Base-by-base conservation (phyloP, 2,113 vertebrate genomes). In the Cairina moschata region DNA sequence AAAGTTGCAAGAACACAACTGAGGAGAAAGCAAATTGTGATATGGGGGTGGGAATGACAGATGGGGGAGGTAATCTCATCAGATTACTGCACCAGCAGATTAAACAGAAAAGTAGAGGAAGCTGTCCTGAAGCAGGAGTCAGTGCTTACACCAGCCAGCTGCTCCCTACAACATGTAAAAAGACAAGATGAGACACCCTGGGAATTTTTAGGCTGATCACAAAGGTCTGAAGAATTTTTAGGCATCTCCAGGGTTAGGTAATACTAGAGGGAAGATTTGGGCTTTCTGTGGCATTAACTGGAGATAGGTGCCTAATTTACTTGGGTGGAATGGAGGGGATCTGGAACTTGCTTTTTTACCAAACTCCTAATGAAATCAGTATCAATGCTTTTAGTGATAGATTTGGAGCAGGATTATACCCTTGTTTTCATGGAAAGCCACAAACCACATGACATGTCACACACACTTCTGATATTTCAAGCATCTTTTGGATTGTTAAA, bases 11-110 rank as follows among this genome's bases (percentile, higher is more conserved):
- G 42, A 86, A 18, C 2, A 0, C 32, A 75, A 56, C 11, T 13
- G 74, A 75, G 29, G 52, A 65, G 32, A 65, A 93, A 75, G 28
- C 18, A 83, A 88, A 52, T 36, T 76, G 40, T 1, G 13, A 0
- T 66, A n/a, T 78, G 44, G 63, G 29, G 16, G 17, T 85, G 38
- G 62, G 48, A 95, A 88, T 2, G 6, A 83, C 71, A 96, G 48
- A 79, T 65, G 58, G 42, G n/a, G 28, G 11, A 88, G 29, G 67
- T 48, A 90, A 85, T 17, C 83, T 79, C 9, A 2, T 89, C 87
- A 90, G 69, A 66, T 81, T 93, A 87, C 82, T 95, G 85, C 50
- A 58, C 34, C 50, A 86, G 36, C 54, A 88, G 88, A 80, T 91
- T 54, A 90, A 88, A 91, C 56, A 94, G 56, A 87, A 76, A 91